These are phyloP conservation scores for Hapalemur alaotrensis DNA, from an alignment of 2,797 vertebrate species.

Conservation along the genomic window DNA sequence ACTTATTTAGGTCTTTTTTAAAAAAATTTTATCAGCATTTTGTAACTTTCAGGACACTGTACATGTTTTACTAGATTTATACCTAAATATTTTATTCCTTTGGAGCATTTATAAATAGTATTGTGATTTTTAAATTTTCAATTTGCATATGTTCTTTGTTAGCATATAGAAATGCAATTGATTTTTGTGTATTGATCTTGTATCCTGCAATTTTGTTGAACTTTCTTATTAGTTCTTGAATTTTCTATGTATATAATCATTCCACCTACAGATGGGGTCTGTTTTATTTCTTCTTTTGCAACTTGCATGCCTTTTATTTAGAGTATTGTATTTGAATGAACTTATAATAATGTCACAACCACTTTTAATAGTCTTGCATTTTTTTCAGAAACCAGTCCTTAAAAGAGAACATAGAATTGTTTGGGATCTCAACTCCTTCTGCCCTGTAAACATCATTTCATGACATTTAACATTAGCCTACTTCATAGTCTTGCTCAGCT, in stretches of 20 bases:
- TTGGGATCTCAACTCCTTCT: background rate
- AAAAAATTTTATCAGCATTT: background rate
- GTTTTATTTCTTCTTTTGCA: background rate
- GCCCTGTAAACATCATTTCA: background rate
- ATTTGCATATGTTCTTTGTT: background rate
- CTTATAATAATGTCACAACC: background rate
- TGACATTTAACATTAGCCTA: background rate
- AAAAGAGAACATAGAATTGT: background rate
- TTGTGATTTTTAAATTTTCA: background rate
- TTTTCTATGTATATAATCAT: background rate
- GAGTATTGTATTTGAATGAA: background rate
- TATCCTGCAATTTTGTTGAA: conserved; percentile 12
- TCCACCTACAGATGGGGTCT: background rate
- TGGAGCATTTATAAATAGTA: background rate
- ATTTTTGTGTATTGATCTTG: background rate
- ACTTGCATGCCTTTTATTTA: background rate
- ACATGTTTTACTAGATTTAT: background rate
- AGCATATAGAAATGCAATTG: background rate
- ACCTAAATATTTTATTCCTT: background rate
- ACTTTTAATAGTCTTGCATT: background rate
- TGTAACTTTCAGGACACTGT: background rate
- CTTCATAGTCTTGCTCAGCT: background rate
- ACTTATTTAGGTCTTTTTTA: background rate
- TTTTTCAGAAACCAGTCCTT: conserved; percentile 3
- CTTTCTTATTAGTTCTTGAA: background rate